phyloP scores from a whole-genome alignment of 2,888 invertebrate genomes.

The Drosophila neonasuta region DNA sequence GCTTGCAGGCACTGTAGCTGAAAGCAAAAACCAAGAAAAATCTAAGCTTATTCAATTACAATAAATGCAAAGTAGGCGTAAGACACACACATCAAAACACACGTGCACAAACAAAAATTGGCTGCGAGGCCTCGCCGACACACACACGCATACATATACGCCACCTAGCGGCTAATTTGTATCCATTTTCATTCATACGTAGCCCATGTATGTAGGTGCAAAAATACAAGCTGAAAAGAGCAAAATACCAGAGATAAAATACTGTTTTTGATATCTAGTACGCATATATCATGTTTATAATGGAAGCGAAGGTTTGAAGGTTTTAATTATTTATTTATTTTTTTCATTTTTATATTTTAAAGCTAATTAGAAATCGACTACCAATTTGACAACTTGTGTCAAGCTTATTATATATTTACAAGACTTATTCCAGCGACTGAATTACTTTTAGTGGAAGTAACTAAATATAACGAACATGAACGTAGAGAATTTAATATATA shows the following conservation, averaged over 20 bases:
- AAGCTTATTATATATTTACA: too few relatives aligned
- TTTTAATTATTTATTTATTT: too few relatives aligned
- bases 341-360: too few relatives aligned
- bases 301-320: too few relatives aligned
- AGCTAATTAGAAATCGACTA: too few relatives aligned
- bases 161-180: slow-evolving; percentile 37
- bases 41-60: slow-evolving; percentile 68
- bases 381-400: too few relatives aligned
- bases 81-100: slow-evolving; percentile 8
- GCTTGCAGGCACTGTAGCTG: slow-evolving; percentile 58
- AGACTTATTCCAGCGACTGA: too few relatives aligned
- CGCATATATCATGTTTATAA: too few relatives aligned
- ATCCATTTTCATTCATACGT: slow-evolving; percentile 34
- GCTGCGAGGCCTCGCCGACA: slow-evolving; percentile 30
- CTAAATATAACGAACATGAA: too few relatives aligned
- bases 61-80: slow-evolving; percentile 45
- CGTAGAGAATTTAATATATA: too few relatives aligned
- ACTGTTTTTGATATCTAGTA: not conserved
- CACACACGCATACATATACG: slow-evolving; percentile 11
- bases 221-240: not conserved
- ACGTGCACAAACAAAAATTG: slow-evolving; percentile 44
- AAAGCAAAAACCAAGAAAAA: slow-evolving; percentile 14
- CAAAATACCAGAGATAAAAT: not conserved
- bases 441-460: too few relatives aligned
- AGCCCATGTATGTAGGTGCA: not conserved